phyloP scores from a whole-genome alignment of 2,888 invertebrate genomes.

The Drosophila nr. perissopoda region DNA sequence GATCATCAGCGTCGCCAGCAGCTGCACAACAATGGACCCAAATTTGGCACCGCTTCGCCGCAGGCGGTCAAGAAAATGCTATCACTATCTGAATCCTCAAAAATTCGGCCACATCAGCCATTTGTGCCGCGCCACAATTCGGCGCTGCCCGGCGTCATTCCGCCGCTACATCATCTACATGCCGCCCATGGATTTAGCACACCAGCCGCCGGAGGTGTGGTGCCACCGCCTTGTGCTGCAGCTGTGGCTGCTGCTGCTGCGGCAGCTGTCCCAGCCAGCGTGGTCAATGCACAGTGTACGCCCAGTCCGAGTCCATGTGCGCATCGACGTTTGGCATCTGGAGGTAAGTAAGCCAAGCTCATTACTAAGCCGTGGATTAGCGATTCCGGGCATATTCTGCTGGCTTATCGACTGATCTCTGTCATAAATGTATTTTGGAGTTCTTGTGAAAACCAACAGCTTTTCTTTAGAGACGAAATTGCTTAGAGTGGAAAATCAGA shows the following conservation, averaged over 20 bases:
- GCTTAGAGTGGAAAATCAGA: neutral
- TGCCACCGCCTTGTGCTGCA: conserved; percentile 35
- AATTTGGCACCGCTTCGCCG: conserved; percentile 94
- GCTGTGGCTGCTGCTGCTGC: conserved; percentile 38
- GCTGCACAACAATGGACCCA: conserved; percentile 86
- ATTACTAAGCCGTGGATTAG: conserved; percentile 14
- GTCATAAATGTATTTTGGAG: neutral
- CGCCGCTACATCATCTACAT: conserved; percentile 86
- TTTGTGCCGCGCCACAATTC: conserved; percentile 87
- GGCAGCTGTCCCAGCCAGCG: conserved; percentile 33
- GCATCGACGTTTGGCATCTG: conserved; percentile 88
- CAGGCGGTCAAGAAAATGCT: conserved; percentile 98
- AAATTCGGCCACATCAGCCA: conserved; percentile 95
- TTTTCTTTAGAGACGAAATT: neutral
- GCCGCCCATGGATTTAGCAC: conserved; percentile 66
- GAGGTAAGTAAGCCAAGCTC: conserved; percentile 73
- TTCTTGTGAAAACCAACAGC: neutral
- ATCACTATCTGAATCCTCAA: conserved; percentile 94
- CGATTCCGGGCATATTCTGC: conserved; percentile 3
- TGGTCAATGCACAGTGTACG: conserved; percentile 65
- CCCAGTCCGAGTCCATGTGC: conserved; percentile 86
- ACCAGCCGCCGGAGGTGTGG: conserved; percentile 47
- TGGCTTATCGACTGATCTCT: neutral
- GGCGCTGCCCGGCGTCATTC: conserved; percentile 79
- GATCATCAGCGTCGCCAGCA: conserved; percentile 79